Evolutionary conservation across 2,888 invertebrate species (phyloP), one percentile per base, ranked within the genome.

Genomic region (Gandaritis pyraliata): DNA sequence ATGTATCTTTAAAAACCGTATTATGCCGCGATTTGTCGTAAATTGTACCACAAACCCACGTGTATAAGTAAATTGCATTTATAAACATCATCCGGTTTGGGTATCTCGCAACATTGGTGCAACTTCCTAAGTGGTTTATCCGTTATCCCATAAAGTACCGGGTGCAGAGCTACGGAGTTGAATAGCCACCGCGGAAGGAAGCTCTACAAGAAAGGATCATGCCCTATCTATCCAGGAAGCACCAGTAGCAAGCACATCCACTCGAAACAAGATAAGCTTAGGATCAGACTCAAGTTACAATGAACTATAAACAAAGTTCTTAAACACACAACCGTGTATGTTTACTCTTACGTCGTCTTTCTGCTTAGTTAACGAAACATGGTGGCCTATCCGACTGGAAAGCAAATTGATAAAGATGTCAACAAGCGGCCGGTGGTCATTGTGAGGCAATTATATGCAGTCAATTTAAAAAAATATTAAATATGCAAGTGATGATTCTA

Each of bases 161-260:
- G 57, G 52, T 38, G 33, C 56, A 62, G 16, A 45, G 52, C 51
- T 53, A 36, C 39, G 75, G 74, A 72, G 71, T 75, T 77, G 71
- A 77, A 77, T 75, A 76, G 75, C 67, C 68, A 76, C 78, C 76
- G 72, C 83, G 89, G 87, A 90, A 88, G 90, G 90, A 90, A 90
- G 89, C 88, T 83, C 83, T 87, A 87, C 81, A 86, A 81, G 73
- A 72, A 72, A 76, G 79, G 78, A 81, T 81, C 82, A 78, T 78
- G 73, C 76, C 78, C 70, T 91, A 89, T 90, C 90, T 87, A 87
- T 76, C 70, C 85, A 86, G 90, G 88, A 90, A 88, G 82, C 82
- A 78, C 74, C 75, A 72, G 85, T 81, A 79, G 78, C 77, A 63
- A 76, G 75, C 72, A 74, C 72, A 78, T 80, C 75, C 81, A 82